These are phyloP conservation scores for Tenualosa ilisha DNA, from an alignment of 2,797 vertebrate genomes.

Conservation along the genomic window DNA sequence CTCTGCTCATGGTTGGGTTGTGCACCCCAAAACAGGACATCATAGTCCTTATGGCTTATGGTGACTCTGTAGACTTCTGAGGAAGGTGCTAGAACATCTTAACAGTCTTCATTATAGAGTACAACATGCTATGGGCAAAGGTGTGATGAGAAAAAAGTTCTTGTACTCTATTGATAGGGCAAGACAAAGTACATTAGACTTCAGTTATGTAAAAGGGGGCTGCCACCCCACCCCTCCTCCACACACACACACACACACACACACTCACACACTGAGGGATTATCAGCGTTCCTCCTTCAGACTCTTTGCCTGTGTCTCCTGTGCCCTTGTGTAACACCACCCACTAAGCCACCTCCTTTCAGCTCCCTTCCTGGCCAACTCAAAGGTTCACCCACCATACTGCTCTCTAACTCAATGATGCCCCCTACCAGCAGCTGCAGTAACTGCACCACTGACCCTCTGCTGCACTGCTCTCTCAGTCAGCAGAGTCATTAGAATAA, in stretches of 20 bases:
- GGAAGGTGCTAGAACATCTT: neutral
- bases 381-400: neutral
- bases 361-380: neutral
- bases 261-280: neutral
- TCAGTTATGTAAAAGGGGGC: no score
- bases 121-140: neutral
- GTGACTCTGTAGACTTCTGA: neutral
- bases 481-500: constrained; percentile 15
- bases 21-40: neutral
- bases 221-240: no score
- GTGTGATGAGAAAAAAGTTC: neutral
- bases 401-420: neutral
- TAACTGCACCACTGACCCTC: constrained; percentile 7
- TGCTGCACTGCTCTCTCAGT: constrained; percentile 6
- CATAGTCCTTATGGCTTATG: neutral
- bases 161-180: neutral
- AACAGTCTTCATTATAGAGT: neutral
- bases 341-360: constrained; percentile 1
- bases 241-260: neutral
- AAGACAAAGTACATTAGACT: no score
- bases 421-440: neutral
- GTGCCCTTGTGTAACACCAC: constrained; percentile 8
- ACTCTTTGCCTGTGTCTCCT: neutral
- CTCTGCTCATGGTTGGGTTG: neutral
- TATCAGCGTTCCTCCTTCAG: neutral